Percentiles rank a stretch among this genome's conserved stretches.
Evolutionary conservation across 2,113 vertebrate genomes (phyloP).

Genomic region (Picathartes gymnocephalus): DNA sequence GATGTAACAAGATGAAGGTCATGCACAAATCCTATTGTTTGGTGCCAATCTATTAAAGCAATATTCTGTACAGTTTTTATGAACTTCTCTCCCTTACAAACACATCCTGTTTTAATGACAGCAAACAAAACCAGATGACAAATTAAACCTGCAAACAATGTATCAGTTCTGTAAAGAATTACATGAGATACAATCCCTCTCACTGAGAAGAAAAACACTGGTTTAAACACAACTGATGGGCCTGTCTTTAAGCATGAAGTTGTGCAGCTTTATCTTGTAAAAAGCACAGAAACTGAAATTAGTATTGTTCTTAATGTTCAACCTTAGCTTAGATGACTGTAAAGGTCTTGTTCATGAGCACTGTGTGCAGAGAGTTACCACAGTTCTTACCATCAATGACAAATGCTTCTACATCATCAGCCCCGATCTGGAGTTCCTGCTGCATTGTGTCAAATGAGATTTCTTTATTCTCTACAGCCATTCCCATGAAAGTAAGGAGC

Average conservation of each 20-base stretch:
- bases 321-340: neutral
- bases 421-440: conserved; percentile 93
- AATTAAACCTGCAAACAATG: conserved; percentile 1
- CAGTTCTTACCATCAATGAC: conserved; percentile 90
- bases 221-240: neutral
- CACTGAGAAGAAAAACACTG: neutral
- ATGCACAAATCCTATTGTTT: neutral
- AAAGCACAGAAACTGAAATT: neutral
- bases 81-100: conserved; percentile 25
- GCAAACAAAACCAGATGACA: conserved; percentile 3
- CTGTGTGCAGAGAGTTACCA: neutral
- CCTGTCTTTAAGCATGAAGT: neutral
- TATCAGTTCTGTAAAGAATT: conserved; percentile 5
- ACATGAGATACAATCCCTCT: neutral
- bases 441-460: conserved; percentile 96
- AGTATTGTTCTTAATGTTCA: neutral
- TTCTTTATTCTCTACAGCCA: conserved; percentile 97
- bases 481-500: conserved; percentile 97
- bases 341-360: neutral
- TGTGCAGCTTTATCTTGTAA: neutral
- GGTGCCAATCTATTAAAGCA: neutral
- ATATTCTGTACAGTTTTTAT: conserved; percentile 40
- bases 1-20: neutral
- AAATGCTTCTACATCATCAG: conserved; percentile 95
- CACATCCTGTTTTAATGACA: conserved; percentile 31